Evolutionary conservation across 2,113 vertebrate genomes (phyloP).

Genomic region (Neopipo cinnamomea): DNA sequence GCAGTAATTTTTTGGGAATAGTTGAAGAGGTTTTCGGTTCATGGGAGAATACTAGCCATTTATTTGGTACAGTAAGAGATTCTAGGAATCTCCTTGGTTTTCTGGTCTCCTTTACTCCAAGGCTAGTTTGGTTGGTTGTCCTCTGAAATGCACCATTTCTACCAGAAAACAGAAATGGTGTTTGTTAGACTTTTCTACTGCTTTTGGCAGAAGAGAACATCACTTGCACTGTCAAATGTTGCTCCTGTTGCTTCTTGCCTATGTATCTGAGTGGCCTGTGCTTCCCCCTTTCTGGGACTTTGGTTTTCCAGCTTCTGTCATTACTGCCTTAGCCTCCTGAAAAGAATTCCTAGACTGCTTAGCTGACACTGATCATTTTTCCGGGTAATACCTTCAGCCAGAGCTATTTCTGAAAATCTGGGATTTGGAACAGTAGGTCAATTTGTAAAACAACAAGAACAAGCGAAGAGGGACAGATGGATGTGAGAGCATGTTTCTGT

Average conservation of each 20-base stretch:
- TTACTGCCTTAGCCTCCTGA: not conserved
- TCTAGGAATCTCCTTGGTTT: not conserved
- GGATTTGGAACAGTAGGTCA: constrained; percentile 66
- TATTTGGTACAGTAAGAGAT: not conserved
- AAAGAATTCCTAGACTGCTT: constrained; percentile 1
- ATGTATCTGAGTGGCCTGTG: not conserved
- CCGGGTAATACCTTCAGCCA: constrained; percentile 33
- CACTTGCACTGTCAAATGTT: not conserved
- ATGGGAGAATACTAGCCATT: not conserved
- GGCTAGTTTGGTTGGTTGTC: not conserved
- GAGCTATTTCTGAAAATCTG: constrained; percentile 49
- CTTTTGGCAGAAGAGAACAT: not conserved
- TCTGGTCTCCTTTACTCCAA: not conserved
- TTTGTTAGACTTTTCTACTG: not conserved
- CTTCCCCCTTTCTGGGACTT: not conserved
- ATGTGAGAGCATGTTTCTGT: constrained; percentile 5
- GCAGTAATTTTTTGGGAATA: not conserved
- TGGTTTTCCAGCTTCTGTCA: constrained; percentile 33
- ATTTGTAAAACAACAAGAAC: constrained; percentile 28
- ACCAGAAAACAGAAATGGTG: not conserved
- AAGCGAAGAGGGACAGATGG: constrained; percentile 35
- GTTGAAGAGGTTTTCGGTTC: not conserved
- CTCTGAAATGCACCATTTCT: not conserved
- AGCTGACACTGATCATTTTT: not conserved
- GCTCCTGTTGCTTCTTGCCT: not conserved